Base-by-base conservation (phyloP, 1,140 invertebrate genomes). In the Thaumatotibia leucotreta region DNA sequence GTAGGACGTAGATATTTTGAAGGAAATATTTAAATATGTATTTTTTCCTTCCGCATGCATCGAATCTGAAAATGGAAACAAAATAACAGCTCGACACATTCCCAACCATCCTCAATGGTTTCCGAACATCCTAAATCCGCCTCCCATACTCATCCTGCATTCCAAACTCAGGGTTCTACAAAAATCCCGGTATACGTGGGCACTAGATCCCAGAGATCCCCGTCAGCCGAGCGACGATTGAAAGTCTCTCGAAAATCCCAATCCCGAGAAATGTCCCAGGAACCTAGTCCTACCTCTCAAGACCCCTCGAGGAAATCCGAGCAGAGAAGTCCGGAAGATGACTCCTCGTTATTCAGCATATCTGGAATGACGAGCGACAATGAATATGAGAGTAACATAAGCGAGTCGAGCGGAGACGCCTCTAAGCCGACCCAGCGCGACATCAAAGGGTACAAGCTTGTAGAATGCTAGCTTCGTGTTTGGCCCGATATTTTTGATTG, bases 281-380 rank as follows among this genome's bases (percentile, higher is more conserved):
- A 91, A 72, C 88, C 88, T 8, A 89, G 88, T 80, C 86, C 85
- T 50, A 85, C 82, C 35, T 87, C 83, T 86, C 79, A 82, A 70
- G 83, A 85, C 68, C 87, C 85, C 23, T 80, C 79, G 54, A 79
- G 80, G 49, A 90, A 90, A 76, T 87, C 85, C 62, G 91, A 91
- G 67, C 91, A 91, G 77, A 83, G 91, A 73, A 91, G 87, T 83
- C 91, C 91, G 45, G 91, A 92, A 86, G 91, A 92, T 29, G 91
- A 92, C 77, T 92, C 91, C 72, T 92, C 91, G 63, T 79, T 92
- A 58, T 89, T 91, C 86, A 92, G 89, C 81, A 92, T 92, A 80
- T 92, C 91, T 62, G 90, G 90, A 83, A 91, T 92, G 82, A 91
- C 90, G 66, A 92, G 86, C 74, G 90, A 91, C 83, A 89, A 89